Conservation (phyloP, 2,113 vertebrate genomes). For the Larimichthys crocea region DNA sequence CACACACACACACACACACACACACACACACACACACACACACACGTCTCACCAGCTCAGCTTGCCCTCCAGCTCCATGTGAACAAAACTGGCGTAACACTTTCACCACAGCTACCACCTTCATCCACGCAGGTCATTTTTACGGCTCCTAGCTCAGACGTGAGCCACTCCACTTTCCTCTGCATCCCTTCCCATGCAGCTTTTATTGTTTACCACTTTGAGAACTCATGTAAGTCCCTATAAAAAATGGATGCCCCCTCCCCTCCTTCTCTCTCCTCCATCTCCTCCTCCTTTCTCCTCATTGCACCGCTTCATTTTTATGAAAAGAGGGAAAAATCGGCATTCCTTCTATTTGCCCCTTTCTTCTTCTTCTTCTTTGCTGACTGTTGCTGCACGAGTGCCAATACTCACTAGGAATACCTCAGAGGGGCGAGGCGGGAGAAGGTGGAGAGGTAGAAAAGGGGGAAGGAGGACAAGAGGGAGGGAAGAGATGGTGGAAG, state of each 20-base stretch:
- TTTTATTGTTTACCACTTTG: slow-evolving; percentile 55
- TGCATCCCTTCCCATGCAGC: slow-evolving; percentile 28
- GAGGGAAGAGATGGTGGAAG: not conserved
- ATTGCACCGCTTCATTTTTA: slow-evolving; percentile 23
- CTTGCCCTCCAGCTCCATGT: slow-evolving; percentile 47
- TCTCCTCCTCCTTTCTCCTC: not conserved
- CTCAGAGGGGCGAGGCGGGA: slow-evolving; percentile 16
- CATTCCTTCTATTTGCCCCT: slow-evolving; percentile 7
- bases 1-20: no score
- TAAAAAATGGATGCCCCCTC: slow-evolving; percentile 64
- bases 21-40: not conserved
- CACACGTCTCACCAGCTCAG: slow-evolving; percentile 28
- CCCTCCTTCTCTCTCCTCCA: not conserved
- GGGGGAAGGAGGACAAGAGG: not conserved
- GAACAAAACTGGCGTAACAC: slow-evolving; percentile 56
- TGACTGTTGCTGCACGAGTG: slow-evolving; percentile 35
- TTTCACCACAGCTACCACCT: slow-evolving; percentile 47
- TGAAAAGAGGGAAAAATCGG: slow-evolving; percentile 47
- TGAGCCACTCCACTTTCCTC: slow-evolving; percentile 47
- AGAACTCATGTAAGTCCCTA: slow-evolving; percentile 62
- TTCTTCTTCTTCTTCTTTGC: slow-evolving; percentile 10
- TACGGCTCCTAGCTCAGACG: slow-evolving; percentile 12
- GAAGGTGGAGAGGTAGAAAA: not conserved
- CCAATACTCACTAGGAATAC: slow-evolving; percentile 28
- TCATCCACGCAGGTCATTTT: slow-evolving; percentile 34